Evolutionary conservation across 2,797 vertebrate genomes (phyloP).

Genomic region (Xiphophorus birchmanni): DNA sequence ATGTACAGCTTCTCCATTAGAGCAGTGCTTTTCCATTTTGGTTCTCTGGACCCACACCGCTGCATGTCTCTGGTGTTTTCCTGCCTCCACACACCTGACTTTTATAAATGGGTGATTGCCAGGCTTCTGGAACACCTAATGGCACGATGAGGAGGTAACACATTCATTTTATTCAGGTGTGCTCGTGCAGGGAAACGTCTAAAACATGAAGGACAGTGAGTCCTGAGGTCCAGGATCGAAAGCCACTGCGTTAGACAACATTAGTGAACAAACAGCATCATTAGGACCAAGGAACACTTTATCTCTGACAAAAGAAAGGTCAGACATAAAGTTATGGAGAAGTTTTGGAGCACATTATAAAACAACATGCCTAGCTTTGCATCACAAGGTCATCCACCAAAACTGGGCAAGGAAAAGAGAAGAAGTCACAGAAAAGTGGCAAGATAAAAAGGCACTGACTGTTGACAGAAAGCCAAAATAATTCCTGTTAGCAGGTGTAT

Average conservation of each 20-base stretch:
- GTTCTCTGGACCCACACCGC: background rate
- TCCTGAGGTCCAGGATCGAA: background rate
- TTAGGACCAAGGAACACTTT: background rate
- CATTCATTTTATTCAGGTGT: background rate
- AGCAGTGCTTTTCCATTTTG: background rate
- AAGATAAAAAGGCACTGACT: background rate
- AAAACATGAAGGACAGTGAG: background rate
- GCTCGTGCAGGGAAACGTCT: background rate
- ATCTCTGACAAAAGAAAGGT: background rate
- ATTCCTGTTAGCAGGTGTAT: background rate
- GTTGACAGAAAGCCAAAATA: background rate
- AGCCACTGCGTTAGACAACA: background rate
- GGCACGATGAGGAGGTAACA: background rate
- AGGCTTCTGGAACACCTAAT: background rate
- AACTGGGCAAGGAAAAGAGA: background rate
- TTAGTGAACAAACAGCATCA: background rate
- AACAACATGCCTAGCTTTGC: background rate
- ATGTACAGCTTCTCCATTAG: constrained; percentile 24
- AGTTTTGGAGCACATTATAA: background rate
- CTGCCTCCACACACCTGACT: background rate
- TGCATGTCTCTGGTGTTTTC: background rate
- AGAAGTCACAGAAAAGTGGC: background rate
- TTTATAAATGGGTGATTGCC: background rate
- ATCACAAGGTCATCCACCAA: background rate
- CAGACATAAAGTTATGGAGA: background rate